Evolutionary conservation across 2,113 vertebrate genomes (phyloP).

Genomic region (Herpetotheres cachinnans): DNA sequence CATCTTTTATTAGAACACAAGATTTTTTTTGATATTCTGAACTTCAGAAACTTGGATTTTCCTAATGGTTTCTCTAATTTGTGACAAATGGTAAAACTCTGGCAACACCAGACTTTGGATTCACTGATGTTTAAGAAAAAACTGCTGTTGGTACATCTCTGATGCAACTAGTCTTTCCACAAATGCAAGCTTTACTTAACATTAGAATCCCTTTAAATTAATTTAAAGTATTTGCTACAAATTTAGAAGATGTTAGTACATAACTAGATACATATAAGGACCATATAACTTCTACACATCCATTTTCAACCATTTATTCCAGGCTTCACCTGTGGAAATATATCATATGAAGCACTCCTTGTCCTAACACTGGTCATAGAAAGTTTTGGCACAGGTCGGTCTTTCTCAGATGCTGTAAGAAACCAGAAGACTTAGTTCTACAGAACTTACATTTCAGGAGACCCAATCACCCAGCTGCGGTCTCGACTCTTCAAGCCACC

Average conservation of each 20-base stretch:
- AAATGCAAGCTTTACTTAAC: background rate
- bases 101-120: background rate
- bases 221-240: background rate
- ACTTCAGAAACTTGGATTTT: background rate
- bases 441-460: conserved; percentile 90
- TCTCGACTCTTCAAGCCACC: conserved; percentile 84
- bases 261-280: background rate
- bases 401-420: background rate
- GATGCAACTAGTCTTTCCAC: background rate
- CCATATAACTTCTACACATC: background rate
- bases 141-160: background rate
- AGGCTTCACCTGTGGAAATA: background rate
- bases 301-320: background rate
- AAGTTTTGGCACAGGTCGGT: background rate
- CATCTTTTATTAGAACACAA: background rate
- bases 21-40: background rate
- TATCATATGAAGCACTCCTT: background rate
- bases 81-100: background rate
- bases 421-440: background rate
- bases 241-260: background rate
- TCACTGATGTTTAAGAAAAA: background rate
- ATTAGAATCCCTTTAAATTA: background rate
- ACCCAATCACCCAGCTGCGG: conserved; percentile 91
- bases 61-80: background rate
- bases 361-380: background rate